phyloP scores from a whole-genome alignment of 2,888 invertebrate species.

The Operophtera brumata region DNA sequence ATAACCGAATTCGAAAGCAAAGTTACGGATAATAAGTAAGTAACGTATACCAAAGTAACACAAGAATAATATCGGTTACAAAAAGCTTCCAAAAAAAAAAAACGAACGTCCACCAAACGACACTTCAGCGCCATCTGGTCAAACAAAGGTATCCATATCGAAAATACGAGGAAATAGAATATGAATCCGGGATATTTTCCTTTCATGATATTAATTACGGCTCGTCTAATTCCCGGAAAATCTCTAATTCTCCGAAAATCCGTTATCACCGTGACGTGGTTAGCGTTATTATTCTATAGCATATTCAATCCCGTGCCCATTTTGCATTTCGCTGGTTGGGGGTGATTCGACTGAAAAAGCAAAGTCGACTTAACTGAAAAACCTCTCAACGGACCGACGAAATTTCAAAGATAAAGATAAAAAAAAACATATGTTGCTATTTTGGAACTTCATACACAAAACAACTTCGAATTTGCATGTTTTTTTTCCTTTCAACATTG shows the following conservation, averaged over 20 bases:
- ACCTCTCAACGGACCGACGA: too few species aligned
- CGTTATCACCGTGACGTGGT: slow-evolving; percentile 9
- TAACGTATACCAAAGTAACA: background rate
- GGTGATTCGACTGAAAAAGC: too few species aligned
- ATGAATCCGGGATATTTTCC: slow-evolving; percentile 31
- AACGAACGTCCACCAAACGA: background rate
- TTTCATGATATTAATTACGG: slow-evolving; percentile 44
- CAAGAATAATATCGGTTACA: background rate
- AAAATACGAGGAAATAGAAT: slow-evolving; percentile 20
- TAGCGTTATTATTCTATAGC: slow-evolving; percentile 4
- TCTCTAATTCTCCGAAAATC: slow-evolving; percentile 14
- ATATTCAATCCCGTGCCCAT: background rate
- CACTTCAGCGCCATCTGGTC: slow-evolving; percentile 17
- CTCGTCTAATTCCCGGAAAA: slow-evolving; percentile 27
- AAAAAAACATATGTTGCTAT: too few species aligned
- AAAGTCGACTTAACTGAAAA: too few species aligned
- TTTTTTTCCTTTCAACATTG: too few species aligned
- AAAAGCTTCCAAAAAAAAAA: slow-evolving; percentile 9
- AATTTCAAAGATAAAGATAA: too few species aligned
- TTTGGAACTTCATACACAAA: too few species aligned
- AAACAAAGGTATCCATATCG: slow-evolving; percentile 2
- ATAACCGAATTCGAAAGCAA: too few species aligned
- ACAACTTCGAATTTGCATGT: too few species aligned
- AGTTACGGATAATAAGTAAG: too few species aligned
- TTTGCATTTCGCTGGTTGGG: background rate